A percentile compares a stretch with the other conserved stretches of the same genome.
Conservation (phyloP, 2,888 invertebrate species). For the Scaptomyza tumidula region DNA sequence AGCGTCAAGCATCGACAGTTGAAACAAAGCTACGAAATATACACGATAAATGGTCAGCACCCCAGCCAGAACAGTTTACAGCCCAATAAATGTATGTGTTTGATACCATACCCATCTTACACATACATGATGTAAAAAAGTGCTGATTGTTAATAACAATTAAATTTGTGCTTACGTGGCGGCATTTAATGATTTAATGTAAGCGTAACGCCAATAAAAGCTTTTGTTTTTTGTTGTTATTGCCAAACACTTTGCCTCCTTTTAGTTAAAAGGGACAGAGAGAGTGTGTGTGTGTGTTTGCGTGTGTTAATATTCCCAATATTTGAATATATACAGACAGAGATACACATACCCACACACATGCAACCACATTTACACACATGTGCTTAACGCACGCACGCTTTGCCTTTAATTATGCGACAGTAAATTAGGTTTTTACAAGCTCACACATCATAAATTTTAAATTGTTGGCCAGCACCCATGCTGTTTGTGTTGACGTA, state of each 20-base stretch:
- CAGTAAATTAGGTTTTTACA: constrained; percentile 82
- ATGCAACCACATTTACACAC: constrained; percentile 18
- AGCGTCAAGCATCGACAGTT: constrained; percentile 39
- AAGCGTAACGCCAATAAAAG: constrained; percentile 44
- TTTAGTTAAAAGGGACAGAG: background rate
- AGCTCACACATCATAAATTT: constrained; percentile 79
- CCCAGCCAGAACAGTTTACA: constrained; percentile 2
- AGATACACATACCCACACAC: no score
- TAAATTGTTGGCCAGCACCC: constrained; percentile 62
- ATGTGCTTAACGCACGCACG: constrained; percentile 32
- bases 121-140: constrained; percentile 34
- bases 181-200: constrained; percentile 79
- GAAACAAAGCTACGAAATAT: constrained; percentile 57
- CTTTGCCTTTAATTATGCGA: constrained; percentile 79
- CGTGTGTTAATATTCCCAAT: constrained; percentile 44
- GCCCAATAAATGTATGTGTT: constrained; percentile 8
- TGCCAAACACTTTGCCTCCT: background rate
- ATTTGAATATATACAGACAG: constrained; percentile 31
- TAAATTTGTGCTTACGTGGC: constrained; percentile 80
- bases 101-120: background rate
- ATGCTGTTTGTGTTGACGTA: constrained; percentile 12
- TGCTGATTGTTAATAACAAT: constrained; percentile 81
- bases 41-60: constrained; percentile 49
- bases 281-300: constrained; percentile 19
- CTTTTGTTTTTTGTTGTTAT: constrained; percentile 7